Percentiles rank a stretch among this genome's conserved stretches.
phyloP scores from a whole-genome alignment of 2,113 vertebrate species.

The Diphyllodes magnificus region DNA sequence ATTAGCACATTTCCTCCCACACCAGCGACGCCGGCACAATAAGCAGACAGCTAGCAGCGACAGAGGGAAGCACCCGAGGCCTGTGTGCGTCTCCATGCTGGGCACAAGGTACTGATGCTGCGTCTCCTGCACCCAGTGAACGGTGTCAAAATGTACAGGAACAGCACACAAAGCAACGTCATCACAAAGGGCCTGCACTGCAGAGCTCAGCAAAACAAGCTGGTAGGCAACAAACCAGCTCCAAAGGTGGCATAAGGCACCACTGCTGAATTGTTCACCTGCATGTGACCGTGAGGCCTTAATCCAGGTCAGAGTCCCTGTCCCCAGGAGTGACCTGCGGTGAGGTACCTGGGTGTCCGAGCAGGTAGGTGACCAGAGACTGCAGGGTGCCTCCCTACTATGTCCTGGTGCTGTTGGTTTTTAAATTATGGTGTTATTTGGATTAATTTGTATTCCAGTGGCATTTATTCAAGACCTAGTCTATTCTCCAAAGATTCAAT shows the following conservation, averaged over 20 bases:
- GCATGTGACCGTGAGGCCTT: background rate
- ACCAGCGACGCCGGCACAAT: background rate
- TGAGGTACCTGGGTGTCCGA: accelerated
- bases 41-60: constrained; percentile 38
- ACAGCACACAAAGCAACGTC: background rate
- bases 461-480: background rate
- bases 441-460: background rate
- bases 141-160: background rate
- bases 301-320: background rate
- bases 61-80: background rate
- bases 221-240: background rate
- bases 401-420: accelerated
- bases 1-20: constrained; percentile 70
- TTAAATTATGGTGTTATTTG: background rate
- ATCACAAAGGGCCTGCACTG: background rate
- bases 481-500: background rate
- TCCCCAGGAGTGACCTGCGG: background rate
- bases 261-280: background rate
- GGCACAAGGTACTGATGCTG: background rate
- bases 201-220: background rate
- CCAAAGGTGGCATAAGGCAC: background rate
- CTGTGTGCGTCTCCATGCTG: background rate
- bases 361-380: background rate
- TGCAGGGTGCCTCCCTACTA: background rate
- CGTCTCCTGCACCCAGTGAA: background rate